Percentiles rank a stretch among this genome's conserved stretches.
phyloP scores from a whole-genome alignment of 2,888 invertebrate genomes.

The Pheosia gnoma region DNA sequence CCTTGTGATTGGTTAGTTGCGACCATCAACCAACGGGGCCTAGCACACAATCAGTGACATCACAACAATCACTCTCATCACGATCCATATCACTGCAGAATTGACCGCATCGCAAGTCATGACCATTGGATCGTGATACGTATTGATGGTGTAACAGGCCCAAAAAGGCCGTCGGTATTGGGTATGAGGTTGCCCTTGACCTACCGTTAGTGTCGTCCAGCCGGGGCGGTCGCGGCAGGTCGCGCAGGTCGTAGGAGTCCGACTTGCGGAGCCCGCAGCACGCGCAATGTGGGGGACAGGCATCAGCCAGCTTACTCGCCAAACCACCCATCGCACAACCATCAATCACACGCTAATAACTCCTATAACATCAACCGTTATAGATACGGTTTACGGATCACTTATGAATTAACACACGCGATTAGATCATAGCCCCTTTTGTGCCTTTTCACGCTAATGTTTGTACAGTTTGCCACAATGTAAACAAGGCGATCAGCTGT shows the following conservation, averaged over 20 bases:
- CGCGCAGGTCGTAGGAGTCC: conserved; percentile 69
- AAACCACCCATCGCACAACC: conserved; percentile 64
- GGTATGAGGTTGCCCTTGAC: conserved; percentile 42
- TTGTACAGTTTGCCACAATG: conserved; percentile 46
- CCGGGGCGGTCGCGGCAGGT: conserved; percentile 69
- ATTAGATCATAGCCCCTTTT: conserved; percentile 62
- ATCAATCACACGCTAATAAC: conserved; percentile 30
- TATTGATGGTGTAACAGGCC: too few relatives aligned
- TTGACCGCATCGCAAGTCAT: too few relatives aligned
- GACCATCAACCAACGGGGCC: too few relatives aligned
- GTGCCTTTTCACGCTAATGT: conserved; percentile 34
- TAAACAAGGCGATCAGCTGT: conserved; percentile 61
- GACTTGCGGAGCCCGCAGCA: conserved; percentile 55
- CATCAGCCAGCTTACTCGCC: conserved; percentile 60
- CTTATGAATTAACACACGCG: conserved; percentile 55
- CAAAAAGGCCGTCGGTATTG: too few relatives aligned
- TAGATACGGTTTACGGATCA: conserved; percentile 30
- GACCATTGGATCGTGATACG: too few relatives aligned
- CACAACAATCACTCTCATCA: too few relatives aligned
- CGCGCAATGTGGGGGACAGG: conserved; percentile 51
- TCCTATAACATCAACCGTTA: conserved; percentile 20
- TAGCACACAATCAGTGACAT: too few relatives aligned
- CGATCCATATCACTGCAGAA: too few relatives aligned
- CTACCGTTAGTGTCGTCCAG: conserved; percentile 63
- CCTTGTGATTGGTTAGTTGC: too few relatives aligned